Conservation (phyloP, 2,113 vertebrate genomes). For the Solea solea region DNA sequence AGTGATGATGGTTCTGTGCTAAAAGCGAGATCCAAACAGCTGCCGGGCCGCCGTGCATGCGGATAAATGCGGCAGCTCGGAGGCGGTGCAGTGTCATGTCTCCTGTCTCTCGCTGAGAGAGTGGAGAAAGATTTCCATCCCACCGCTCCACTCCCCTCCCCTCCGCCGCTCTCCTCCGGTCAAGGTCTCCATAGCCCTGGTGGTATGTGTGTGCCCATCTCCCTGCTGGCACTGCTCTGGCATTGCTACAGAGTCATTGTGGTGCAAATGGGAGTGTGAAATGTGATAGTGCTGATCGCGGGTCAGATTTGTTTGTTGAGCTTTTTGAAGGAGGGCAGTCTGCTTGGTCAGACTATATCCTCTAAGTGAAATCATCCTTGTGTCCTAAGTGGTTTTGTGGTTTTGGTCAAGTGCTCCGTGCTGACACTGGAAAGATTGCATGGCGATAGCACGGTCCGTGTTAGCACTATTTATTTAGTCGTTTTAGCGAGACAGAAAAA, state of each 20-base stretch:
- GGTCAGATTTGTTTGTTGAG: slow-evolving; percentile 62
- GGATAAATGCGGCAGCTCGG: slow-evolving; percentile 52
- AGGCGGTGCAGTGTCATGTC: slow-evolving; percentile 41
- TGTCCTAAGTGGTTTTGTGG: slow-evolving; percentile 18
- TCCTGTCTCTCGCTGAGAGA: slow-evolving; percentile 34
- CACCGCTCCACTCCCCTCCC: background rate
- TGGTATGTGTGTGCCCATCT: slow-evolving; percentile 35
- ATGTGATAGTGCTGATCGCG: slow-evolving; percentile 52
- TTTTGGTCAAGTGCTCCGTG: slow-evolving; percentile 1
- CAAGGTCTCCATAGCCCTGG: slow-evolving; percentile 53
- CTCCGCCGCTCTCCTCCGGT: slow-evolving; percentile 13
- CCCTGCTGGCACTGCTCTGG: slow-evolving; percentile 40
- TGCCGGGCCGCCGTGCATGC: slow-evolving; percentile 41
- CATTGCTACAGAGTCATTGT: slow-evolving; percentile 55
- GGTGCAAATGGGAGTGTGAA: slow-evolving; percentile 57
- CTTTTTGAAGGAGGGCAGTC: slow-evolving; percentile 12
- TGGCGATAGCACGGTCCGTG: background rate
- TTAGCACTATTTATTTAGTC: background rate
- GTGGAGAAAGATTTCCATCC: slow-evolving; percentile 13
- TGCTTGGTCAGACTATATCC: background rate
- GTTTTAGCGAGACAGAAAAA: background rate
- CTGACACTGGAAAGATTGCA: slow-evolving; percentile 6
- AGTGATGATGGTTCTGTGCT: slow-evolving; percentile 64
- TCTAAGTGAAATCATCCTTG: slow-evolving; percentile 19
- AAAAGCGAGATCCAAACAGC: slow-evolving; percentile 76